Percentiles rank a stretch among this genome's conserved stretches.
Conservation (phyloP, 2,888 invertebrate genomes). For the Escarpia spicata region DNA sequence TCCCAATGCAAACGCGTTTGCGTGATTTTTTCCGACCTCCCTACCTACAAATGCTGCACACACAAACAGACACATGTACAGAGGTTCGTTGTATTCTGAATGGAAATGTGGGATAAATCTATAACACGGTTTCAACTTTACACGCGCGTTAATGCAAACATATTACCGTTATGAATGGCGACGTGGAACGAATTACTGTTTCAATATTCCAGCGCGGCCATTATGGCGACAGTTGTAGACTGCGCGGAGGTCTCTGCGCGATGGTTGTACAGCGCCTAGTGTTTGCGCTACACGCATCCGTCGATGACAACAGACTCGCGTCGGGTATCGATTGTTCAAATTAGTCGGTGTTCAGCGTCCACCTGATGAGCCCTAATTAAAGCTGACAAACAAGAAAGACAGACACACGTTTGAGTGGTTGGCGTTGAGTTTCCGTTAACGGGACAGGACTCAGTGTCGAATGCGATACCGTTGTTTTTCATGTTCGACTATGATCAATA, state of each 20-base stretch:
- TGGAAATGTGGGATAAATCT: too few relatives aligned
- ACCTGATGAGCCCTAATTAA: not conserved
- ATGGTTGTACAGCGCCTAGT: not conserved
- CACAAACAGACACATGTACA: not conserved
- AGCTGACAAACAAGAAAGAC: not conserved
- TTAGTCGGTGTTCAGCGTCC: not conserved
- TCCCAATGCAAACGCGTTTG: too few relatives aligned
- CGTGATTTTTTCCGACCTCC: too few relatives aligned
- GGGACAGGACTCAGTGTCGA: not conserved
- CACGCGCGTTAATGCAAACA: not conserved
- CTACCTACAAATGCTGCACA: not conserved
- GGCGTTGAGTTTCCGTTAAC: not conserved
- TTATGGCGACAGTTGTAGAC: not conserved
- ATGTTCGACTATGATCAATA: not conserved
- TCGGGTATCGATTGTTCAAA: not conserved
- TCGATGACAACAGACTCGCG: not conserved
- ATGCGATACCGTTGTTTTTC: not conserved
- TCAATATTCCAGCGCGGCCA: not conserved
- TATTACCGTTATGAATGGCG: not conserved
- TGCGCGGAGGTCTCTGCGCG: not conserved
- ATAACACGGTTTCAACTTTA: not conserved
- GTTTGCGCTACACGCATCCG: not conserved
- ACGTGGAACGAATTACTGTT: not conserved
- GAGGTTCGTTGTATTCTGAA: not conserved
- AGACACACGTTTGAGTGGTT: not conserved